Base-by-base conservation (phyloP, 37 sponge, comb jelly and placozoan species). In the Chondrosia reniformis region DNA sequence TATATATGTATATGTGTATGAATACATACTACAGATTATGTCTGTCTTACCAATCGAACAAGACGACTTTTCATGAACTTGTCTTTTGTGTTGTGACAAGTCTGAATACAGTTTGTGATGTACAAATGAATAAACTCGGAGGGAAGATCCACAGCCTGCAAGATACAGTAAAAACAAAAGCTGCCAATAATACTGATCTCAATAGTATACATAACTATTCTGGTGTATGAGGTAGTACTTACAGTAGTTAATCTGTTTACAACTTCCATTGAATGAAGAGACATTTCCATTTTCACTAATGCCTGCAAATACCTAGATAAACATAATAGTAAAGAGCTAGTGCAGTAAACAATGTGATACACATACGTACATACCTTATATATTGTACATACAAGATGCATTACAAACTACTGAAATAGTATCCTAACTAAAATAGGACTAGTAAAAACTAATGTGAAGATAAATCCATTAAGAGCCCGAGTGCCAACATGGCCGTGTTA, bases 251-350 rank as follows among this genome's bases (percentile, higher is more conserved):
- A 87, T 55, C 91, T 77, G 81, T 96, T 96, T 74, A 91, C 87
- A 10, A 97, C 98, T 77, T 97, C 98, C 91, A 97, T 97, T 2
- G 98, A 97, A 56, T 97, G 98, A 7, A 97, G 82, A 28, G 88
- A 89, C 91, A 97, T 92, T 32, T 97, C 93, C 98, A 97, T 97
- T 40, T 91, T 91, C 10, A 94, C 89, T 7, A 97, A 84, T 15
- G 90, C 85, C 33, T 86, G 81, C 32, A 94, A 83, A 38, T 97
- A 95, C 44, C 87, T 91, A 57, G 27, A 33, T 0, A 10, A 28
- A 40, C 25, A 10, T 46, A 28, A 74, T 22, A 31, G 56, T 3
- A 31, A 32, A 40, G 63, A 15, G 58, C 21, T 38, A 9, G 30
- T 15, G 79, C 12, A 3, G 40, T 28, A 33, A 31, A 37, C 36